Conservation (phyloP, 2,113 vertebrate genomes). For the Pagrus major region DNA sequence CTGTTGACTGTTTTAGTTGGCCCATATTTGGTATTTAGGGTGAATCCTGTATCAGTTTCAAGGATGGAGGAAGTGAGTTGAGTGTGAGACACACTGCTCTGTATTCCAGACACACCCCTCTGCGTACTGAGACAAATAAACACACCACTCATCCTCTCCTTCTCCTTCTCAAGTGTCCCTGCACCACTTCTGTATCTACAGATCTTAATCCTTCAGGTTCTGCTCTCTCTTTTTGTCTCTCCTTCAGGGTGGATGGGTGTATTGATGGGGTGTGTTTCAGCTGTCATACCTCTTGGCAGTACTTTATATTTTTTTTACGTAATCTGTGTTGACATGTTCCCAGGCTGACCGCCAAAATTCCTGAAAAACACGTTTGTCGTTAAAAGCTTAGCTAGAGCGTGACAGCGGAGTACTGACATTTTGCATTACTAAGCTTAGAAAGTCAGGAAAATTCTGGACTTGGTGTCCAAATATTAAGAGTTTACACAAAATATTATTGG, state of each 20-base stretch:
- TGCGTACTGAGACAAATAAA: constrained; percentile 63
- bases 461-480: neutral
- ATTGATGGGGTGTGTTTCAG: constrained; percentile 5
- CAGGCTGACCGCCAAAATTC: neutral
- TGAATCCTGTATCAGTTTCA: constrained; percentile 6
- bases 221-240: too few relatives aligned
- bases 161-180: constrained; percentile 18
- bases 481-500: neutral
- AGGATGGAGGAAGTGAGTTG: constrained; percentile 70
- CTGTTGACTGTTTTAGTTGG: neutral
- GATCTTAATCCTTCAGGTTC: constrained; percentile 3
- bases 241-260: too few relatives aligned
- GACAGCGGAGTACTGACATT: neutral
- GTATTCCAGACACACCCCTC: constrained; percentile 71
- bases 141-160: constrained; percentile 13
- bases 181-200: constrained; percentile 17
- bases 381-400: neutral
- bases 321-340: constrained; percentile 6
- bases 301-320: neutral
- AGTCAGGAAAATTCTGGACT: neutral
- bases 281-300: neutral
- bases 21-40: neutral
- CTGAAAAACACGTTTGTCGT: neutral
- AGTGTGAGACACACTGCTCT: constrained; percentile 34
- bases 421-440: neutral